Evolutionary conservation across 2,888 invertebrate species (phyloP).

Genomic region (Branchellion lobata): DNA sequence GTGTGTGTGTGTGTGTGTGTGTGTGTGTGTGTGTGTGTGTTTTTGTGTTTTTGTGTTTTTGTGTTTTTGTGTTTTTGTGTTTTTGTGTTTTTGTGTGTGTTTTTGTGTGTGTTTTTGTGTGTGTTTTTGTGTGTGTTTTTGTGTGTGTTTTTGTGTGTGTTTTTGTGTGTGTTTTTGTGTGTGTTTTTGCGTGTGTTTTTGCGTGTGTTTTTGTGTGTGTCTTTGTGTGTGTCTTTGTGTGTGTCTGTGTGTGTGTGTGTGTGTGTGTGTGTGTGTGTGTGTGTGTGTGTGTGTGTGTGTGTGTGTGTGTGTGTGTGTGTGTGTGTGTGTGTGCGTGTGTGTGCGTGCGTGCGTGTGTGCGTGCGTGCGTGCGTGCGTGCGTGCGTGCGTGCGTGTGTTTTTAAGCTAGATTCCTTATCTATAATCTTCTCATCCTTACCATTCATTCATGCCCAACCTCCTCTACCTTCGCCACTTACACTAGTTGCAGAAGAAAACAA

Average conservation of each 20-base stretch:
- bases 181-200: neutral
- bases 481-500: no score
- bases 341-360: slow-evolving; percentile 27
- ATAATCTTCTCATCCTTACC: no score
- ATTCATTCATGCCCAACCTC: no score
- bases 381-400: slow-evolving; percentile 10
- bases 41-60: no score
- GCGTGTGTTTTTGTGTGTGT: slow-evolving; percentile 1
- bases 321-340: slow-evolving; percentile 3
- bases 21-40: no score
- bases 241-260: slow-evolving; percentile 5
- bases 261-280: neutral
- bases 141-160: slow-evolving; percentile 11
- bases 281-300: neutral
- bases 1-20: no score
- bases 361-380: neutral
- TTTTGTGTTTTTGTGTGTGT: no score
- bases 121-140: no score
- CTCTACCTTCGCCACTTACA: no score
- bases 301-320: slow-evolving; percentile 1
- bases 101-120: slow-evolving; percentile 11
- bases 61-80: no score
- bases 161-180: no score
- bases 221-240: neutral
- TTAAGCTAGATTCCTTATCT: no score